Conservation (phyloP, 2,797 vertebrate species). For the Urocyon cinereoargenteus region DNA sequence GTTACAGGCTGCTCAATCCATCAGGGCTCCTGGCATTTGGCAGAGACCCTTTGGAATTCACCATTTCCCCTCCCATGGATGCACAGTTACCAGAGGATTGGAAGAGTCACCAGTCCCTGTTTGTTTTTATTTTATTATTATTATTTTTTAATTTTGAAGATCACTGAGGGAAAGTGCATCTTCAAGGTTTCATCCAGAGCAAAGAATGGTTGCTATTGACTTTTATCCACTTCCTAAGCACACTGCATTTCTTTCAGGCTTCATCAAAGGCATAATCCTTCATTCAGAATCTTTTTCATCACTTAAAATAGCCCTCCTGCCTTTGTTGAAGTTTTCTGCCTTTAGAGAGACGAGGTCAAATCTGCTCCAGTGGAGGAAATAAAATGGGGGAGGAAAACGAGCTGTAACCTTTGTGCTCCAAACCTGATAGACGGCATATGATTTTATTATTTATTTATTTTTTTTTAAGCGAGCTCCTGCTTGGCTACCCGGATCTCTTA, state of each 20-base stretch:
- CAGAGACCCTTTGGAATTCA: not conserved
- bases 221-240: slow-evolving; percentile 76
- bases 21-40: not conserved
- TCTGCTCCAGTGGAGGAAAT: slow-evolving; percentile 58
- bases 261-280: slow-evolving; percentile 75
- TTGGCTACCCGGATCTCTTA: slow-evolving; percentile 49
- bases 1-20: not conserved
- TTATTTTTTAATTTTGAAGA: slow-evolving; percentile 50
- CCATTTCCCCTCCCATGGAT: not conserved
- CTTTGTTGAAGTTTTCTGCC: slow-evolving; percentile 74
- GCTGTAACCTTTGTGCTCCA: slow-evolving; percentile 50
- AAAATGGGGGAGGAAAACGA: slow-evolving; percentile 48
- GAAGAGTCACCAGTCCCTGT: not conserved
- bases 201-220: slow-evolving; percentile 65
- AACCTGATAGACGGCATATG: not conserved
- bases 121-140: slow-evolving; percentile 54
- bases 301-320: slow-evolving; percentile 69
- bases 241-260: slow-evolving; percentile 69
- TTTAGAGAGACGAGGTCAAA: slow-evolving; percentile 74
- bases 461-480: not conserved
- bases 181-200: slow-evolving; percentile 57
- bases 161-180: slow-evolving; percentile 25
- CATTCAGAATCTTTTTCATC: slow-evolving; percentile 75
- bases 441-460: not conserved
- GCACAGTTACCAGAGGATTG: not conserved